Percentiles rank a stretch among this genome's conserved stretches.
These are phyloP conservation scores for Megalops cyprinoides DNA, from an alignment of 2,797 vertebrate genomes.

Conservation along the genomic window DNA sequence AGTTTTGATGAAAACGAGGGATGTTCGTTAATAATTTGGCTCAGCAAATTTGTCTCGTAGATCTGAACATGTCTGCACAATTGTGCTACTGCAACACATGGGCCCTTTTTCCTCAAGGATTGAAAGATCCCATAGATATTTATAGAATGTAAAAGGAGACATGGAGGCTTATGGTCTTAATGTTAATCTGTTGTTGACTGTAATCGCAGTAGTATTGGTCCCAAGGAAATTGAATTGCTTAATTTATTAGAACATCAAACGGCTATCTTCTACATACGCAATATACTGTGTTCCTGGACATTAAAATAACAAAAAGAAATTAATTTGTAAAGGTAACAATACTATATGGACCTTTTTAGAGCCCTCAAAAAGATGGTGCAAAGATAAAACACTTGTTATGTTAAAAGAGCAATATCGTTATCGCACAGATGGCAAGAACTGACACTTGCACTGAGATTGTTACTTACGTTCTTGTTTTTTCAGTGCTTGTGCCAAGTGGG, in stretches of 20 bases:
- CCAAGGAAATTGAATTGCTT: slow-evolving; percentile 39
- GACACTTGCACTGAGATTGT: too few species aligned
- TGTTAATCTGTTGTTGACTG: slow-evolving; percentile 44
- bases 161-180: slow-evolving; percentile 32
- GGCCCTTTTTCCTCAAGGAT: neutral
- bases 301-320: neutral
- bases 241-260: neutral
- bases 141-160: slow-evolving; percentile 33
- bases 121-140: slow-evolving; percentile 15
- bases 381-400: too few species aligned
- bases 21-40: neutral
- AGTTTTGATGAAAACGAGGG: neutral
- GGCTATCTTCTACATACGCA: neutral
- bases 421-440: too few species aligned
- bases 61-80: neutral
- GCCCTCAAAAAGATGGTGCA: too few species aligned
- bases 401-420: too few species aligned
- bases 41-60: neutral
- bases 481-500: too few species aligned
- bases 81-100: neutral
- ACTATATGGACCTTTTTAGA: too few species aligned
- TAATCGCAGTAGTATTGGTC: slow-evolving; percentile 44
- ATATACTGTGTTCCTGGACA: slow-evolving; percentile 6
- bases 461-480: too few species aligned
- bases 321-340: too few species aligned